Base-by-base conservation (phyloP, 2,113 vertebrate species). In the Sclerurus mexicanus region DNA sequence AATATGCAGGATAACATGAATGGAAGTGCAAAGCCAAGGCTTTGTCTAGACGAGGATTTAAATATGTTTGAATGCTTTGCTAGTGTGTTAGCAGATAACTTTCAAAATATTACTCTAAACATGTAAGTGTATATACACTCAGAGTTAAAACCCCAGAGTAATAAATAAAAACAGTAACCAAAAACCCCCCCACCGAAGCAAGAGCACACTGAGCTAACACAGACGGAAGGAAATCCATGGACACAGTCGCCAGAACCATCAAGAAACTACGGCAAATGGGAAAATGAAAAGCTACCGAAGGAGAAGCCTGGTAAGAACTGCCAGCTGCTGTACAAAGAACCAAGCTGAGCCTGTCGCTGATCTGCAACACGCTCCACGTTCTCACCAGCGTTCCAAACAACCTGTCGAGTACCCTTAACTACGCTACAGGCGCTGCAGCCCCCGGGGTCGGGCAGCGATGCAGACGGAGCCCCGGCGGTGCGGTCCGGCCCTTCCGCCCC, bases 11-110 rank as follows among this genome's bases (percentile, higher is more conserved):
- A 58, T 72, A 96, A 77, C 44, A 22, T 8, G 35, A 95, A 93
- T 35, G 62, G 76, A 93, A 92, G 62, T 0, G 1, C 28, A 85
- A 82, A 73, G 49, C 62, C 46, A 40, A 76, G 81, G 77, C 49
- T 31, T 85, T 60, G 69, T 71, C 80, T 75, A 95, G 83, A 91
- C 84, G n/a, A 73, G 53, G 62, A 76, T 85, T 85, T 82, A 82
- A 81, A 50, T 4, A 15, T 1, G 10, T 60, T 68, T 53, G 23
- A 73, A 39, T 66, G 25, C 25, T 89, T 64, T 35, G 14, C 20
- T 42, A 53, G 58, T n/a, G 44, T 0, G 1, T 46, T 33, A 69
- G 28, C 18, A 69, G 3, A 2, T 25, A 80, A 13, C 12, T 56
- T 68, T n/a, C 25, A 40, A 69, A 85, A 30, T 47, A 37, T 15